Percentiles rank a stretch among this genome's conserved stretches.
These are phyloP conservation scores for Decapterus maruadsi DNA, from an alignment of 2,797 vertebrate species.

Conservation along the genomic window DNA sequence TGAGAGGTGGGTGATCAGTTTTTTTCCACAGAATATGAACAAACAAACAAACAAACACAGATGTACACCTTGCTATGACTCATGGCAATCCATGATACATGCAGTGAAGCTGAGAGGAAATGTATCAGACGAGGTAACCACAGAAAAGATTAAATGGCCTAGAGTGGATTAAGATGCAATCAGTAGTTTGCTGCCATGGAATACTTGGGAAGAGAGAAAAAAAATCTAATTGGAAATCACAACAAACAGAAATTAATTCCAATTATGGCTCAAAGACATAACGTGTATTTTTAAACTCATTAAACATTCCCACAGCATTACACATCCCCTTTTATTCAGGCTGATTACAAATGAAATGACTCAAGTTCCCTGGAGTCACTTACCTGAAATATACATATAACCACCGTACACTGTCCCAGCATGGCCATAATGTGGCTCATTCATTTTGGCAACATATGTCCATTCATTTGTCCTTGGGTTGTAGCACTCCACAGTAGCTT, in stretches of 20 bases:
- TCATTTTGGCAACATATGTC: conserved; percentile 99
- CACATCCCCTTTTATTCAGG: neutral
- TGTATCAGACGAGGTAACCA: conserved; percentile 15
- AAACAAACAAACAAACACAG: neutral
- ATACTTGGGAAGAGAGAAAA: neutral
- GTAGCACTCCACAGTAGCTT: conserved; percentile 99
- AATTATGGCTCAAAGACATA: conserved; percentile 17
- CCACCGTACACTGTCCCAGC: conserved; percentile 98
- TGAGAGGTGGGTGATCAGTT: no score
- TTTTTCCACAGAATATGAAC: no score
- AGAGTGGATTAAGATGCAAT: conserved; percentile 14
- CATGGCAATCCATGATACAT: neutral
- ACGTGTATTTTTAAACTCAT: conserved; percentile 22
- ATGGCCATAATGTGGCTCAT: conserved; percentile 97
- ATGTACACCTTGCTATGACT: conserved; percentile 12
- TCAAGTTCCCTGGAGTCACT: conserved; percentile 35
- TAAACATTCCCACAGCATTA: neutral
- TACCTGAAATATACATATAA: conserved; percentile 99
- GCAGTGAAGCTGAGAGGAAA: conserved; percentile 2
- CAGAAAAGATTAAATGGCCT: neutral
- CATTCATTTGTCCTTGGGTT: conserved; percentile 98
- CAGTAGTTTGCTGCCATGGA: conserved; percentile 3
- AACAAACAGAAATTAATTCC: conserved; percentile 18
- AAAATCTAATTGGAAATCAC: neutral
- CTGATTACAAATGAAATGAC: rapidly evolving